A percentile compares a stretch with the other conserved stretches of the same genome.
Evolutionary conservation across 2,113 vertebrate genomes (phyloP).

Genomic region (Sinocyclocheilus anophthalmus): DNA sequence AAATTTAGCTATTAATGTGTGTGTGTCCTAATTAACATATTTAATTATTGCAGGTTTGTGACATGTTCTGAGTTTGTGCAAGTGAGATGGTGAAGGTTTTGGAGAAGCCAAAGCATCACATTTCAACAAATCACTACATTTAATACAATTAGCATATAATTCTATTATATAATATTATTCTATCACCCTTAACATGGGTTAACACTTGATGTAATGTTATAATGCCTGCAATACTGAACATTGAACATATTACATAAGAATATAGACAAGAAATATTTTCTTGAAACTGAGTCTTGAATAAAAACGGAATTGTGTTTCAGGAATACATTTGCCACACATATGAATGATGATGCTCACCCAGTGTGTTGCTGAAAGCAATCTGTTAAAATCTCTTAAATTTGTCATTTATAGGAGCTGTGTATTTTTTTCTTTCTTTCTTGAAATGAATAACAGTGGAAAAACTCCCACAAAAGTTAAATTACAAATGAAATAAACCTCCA

Average conservation of each 20-base stretch:
- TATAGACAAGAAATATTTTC: background rate
- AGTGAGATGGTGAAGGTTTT: too few relatives aligned
- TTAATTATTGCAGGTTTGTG: too few relatives aligned
- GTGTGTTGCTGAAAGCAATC: background rate
- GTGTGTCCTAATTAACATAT: too few relatives aligned
- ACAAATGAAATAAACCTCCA: background rate
- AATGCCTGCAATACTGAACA: background rate
- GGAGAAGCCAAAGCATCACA: background rate
- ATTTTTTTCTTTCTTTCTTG: background rate
- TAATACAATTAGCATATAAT: background rate
- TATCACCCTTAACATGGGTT: background rate
- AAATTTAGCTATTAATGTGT: too few relatives aligned
- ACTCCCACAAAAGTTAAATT: background rate
- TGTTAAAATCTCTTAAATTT: slow-evolving; percentile 18
- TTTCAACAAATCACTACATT: background rate
- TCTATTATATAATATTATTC: background rate
- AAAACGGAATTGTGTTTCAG: slow-evolving; percentile 1
- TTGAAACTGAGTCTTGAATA: background rate
- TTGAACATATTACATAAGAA: background rate
- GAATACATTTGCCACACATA: slow-evolving; percentile 3
- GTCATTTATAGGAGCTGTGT: background rate
- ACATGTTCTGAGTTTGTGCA: too few relatives aligned
- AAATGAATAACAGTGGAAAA: background rate
- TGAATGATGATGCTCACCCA: slow-evolving; percentile 15
- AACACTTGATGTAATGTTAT: too few relatives aligned